These are phyloP conservation scores for Siphamia tubifer DNA, from an alignment of 2,113 vertebrate species.

Conservation along the genomic window DNA sequence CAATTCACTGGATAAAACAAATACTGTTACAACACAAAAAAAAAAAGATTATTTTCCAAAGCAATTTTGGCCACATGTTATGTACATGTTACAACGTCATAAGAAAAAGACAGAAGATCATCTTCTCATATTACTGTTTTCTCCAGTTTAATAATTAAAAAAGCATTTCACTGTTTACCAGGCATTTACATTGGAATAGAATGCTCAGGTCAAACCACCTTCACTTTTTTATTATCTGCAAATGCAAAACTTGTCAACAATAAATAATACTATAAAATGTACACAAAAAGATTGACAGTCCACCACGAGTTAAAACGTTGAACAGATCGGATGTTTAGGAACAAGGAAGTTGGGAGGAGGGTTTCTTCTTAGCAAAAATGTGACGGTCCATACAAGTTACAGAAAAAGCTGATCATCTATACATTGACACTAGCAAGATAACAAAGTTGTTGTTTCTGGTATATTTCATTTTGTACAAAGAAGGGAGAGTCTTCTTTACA, in stretches of 20 bases:
- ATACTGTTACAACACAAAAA: conserved; percentile 86
- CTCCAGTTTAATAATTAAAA: conserved; percentile 74
- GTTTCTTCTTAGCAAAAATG: conserved; percentile 75
- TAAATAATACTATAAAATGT: conserved; percentile 88
- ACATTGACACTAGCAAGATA: conserved; percentile 83
- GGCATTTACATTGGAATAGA: conserved; percentile 67
- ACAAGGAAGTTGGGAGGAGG: conserved; percentile 25
- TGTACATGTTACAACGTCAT: conserved; percentile 80
- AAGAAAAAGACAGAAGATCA: conserved; percentile 75
- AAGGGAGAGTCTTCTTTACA: conserved; percentile 67
- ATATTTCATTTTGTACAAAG: conserved; percentile 78
- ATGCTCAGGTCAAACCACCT: conserved; percentile 71
- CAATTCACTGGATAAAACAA: conserved; percentile 83
- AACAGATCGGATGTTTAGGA: conserved; percentile 63
- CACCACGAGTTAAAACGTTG: conserved; percentile 80
- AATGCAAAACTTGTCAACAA: conserved; percentile 82
- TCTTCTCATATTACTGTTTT: conserved; percentile 59
- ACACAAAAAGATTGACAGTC: conserved; percentile 82
- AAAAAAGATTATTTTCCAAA: conserved; percentile 75
- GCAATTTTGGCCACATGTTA: conserved; percentile 81
- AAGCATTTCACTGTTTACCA: conserved; percentile 68
- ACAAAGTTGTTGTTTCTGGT: conserved; percentile 77
- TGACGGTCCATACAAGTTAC: conserved; percentile 78
- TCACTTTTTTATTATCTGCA: conserved; percentile 73
- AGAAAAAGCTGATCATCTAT: conserved; percentile 81